Percentiles rank a stretch among this genome's conserved stretches.
phyloP scores from a whole-genome alignment of 2,113 vertebrate genomes.

The Centrocercus urophasianus region DNA sequence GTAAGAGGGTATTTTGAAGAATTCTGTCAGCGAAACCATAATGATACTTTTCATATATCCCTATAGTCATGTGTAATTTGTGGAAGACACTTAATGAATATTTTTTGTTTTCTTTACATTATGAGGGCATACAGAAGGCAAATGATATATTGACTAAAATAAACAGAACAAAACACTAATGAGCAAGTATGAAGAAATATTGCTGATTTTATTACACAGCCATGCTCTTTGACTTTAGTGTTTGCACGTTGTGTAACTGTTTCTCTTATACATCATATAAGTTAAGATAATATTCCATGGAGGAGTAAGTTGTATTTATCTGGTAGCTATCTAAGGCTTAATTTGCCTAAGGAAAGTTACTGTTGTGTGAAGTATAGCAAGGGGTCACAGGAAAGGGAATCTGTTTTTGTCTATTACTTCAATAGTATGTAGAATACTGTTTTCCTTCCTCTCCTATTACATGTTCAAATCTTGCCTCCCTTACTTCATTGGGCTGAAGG shows the following conservation, averaged over 20 bases:
- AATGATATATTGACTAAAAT: not conserved
- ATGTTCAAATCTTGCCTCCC: constrained; percentile 16
- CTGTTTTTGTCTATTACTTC: not conserved
- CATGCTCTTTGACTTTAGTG: not conserved
- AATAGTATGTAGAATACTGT: not conserved
- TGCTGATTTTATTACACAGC: constrained; percentile 3
- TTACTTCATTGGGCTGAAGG: constrained; percentile 63
- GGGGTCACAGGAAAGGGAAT: not conserved
- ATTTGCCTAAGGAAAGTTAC: not conserved
- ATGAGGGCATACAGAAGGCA: not conserved
- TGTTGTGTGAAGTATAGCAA: not conserved
- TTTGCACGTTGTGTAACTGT: accelerated
- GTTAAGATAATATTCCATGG: not conserved
- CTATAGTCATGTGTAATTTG: not conserved
- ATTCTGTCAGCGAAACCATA: not conserved
- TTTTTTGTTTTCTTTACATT: not conserved
- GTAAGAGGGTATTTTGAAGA: not conserved
- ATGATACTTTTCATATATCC: not conserved
- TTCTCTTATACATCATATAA: not conserved
- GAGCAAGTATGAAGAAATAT: not conserved
- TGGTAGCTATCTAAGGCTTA: not conserved
- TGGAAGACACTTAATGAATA: not conserved
- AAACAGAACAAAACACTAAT: not conserved
- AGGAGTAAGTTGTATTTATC: not conserved
- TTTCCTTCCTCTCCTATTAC: constrained; percentile 16